Evolutionary conservation across 2,797 vertebrate species (phyloP).

Genomic region (Poecile montanus): DNA sequence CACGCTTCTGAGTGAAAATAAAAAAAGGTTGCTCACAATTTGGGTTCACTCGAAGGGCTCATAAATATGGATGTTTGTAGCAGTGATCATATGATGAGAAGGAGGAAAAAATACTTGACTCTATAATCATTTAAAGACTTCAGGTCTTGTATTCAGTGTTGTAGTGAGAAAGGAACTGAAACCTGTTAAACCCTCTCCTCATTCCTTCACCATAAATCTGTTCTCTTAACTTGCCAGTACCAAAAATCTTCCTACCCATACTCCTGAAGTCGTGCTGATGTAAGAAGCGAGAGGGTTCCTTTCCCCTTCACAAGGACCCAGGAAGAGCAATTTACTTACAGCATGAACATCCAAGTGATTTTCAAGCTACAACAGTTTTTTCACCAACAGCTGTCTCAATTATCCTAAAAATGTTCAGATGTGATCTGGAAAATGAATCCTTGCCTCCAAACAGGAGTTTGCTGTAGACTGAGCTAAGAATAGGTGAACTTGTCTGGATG

Average conservation of each 20-base stretch:
- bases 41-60: neutral
- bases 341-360: neutral
- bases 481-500: neutral
- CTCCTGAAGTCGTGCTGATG: neutral
- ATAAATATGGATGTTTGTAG: neutral
- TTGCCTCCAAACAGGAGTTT: neutral
- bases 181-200: neutral
- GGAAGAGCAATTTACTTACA: neutral
- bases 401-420: constrained; percentile 4
- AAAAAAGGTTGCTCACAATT: neutral
- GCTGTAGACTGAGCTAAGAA: constrained; percentile 6
- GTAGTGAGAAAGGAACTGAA: neutral
- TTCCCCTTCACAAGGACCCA: neutral
- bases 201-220: neutral
- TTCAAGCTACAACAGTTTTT: neutral
- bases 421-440: constrained; percentile 1
- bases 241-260: neutral
- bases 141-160: neutral
- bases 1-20: neutral
- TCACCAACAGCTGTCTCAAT: constrained; percentile 9
- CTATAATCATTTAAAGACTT: neutral
- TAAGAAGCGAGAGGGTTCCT: neutral
- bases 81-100: neutral
- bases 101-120: neutral
- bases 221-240: neutral